Conservation (phyloP, 2,888 invertebrate species). For the Pharmacophagus antenor region DNA sequence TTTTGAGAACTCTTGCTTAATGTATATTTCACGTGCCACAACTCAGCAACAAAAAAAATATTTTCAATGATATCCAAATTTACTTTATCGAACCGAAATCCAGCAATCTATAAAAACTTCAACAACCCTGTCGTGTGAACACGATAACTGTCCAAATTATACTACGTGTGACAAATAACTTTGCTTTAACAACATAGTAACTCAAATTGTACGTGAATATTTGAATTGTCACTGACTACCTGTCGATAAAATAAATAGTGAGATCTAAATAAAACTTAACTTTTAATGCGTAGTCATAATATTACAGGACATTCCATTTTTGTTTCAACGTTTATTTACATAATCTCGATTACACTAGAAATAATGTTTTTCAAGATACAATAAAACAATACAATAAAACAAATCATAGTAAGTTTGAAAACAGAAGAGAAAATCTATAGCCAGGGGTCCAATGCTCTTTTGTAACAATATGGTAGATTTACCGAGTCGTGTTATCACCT, state of each 20-base stretch:
- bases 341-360: too few species aligned
- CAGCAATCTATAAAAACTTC: constrained; percentile 18
- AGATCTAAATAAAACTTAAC: neutral
- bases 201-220: constrained; percentile 7
- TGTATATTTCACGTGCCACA: constrained; percentile 36
- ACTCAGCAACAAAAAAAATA: constrained; percentile 31
- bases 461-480: too few species aligned
- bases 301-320: neutral
- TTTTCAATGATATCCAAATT: constrained; percentile 24
- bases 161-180: constrained; percentile 49
- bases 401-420: too few species aligned
- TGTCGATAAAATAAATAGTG: constrained; percentile 13
- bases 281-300: neutral
- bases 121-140: constrained; percentile 50
- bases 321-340: neutral
- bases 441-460: too few species aligned
- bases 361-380: too few species aligned
- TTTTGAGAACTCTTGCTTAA: constrained; percentile 32
- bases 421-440: too few species aligned
- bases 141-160: constrained; percentile 51
- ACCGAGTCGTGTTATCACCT: neutral
- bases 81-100: constrained; percentile 21
- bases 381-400: too few species aligned
- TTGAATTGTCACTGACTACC: constrained; percentile 6
- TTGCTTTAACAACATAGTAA: constrained; percentile 7